Evolutionary conservation across 2,797 vertebrate genomes (phyloP).

Genomic region (Phataginus tricuspis): DNA sequence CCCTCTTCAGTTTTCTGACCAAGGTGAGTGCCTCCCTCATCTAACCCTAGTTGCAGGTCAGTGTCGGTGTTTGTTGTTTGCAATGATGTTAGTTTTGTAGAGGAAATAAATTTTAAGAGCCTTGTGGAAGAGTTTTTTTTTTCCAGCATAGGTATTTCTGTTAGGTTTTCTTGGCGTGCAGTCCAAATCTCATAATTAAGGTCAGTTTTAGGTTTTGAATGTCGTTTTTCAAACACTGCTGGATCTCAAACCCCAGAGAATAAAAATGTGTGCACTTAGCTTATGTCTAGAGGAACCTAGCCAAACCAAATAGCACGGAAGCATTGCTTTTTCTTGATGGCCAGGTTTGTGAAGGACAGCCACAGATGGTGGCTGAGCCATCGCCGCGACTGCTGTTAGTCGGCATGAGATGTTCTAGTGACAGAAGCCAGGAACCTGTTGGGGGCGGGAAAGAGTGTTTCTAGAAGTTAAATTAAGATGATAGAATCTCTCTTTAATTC

Average conservation of each 20-base stretch:
- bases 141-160: neutral
- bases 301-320: constrained; percentile 44
- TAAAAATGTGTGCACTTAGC: neutral
- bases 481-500: constrained; percentile 12
- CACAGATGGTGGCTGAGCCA: constrained; percentile 40
- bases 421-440: constrained; percentile 32
- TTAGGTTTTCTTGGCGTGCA: neutral
- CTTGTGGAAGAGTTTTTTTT: neutral
- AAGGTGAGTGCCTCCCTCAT: neutral
- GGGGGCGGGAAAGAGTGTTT: neutral
- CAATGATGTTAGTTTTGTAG: neutral
- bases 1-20: neutral
- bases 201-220: constrained; percentile 48
- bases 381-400: neutral
- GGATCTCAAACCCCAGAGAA: neutral
- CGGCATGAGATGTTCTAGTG: neutral
- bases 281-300: constrained; percentile 8
- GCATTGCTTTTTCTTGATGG: neutral
- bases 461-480: constrained; percentile 40
- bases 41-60: neutral
- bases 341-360: constrained; percentile 55
- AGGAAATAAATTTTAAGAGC: neutral
- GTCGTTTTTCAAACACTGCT: neutral
- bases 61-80: neutral
- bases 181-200: neutral